These are phyloP conservation scores for Lasioglossum figueresi DNA, from an alignment of 2,888 invertebrate genomes.

Conservation along the genomic window DNA sequence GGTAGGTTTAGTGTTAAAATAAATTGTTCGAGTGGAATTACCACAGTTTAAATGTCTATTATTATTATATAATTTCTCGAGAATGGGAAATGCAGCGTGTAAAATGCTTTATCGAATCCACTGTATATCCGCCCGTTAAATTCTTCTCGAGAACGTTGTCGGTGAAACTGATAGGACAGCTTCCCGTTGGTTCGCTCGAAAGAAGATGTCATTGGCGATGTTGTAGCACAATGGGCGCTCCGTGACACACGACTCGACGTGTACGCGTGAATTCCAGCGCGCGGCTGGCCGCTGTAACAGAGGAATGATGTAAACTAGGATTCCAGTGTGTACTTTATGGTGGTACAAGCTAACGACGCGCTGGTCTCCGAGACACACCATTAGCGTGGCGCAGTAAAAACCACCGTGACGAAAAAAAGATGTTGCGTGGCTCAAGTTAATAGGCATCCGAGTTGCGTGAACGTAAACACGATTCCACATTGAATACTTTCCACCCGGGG, in stretches of 20 bases:
- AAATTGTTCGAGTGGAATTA: too few species aligned
- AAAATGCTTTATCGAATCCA: neutral
- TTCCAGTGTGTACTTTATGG: conserved; percentile 53
- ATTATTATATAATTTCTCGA: neutral
- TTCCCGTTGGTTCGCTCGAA: conserved; percentile 26
- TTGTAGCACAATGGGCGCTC: conserved; percentile 33
- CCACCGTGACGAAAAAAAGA: conserved; percentile 3
- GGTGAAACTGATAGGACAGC: neutral
- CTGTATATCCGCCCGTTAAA: neutral
- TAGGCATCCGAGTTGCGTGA: conserved; percentile 29
- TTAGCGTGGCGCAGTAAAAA: conserved; percentile 33
- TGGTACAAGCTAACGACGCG: conserved; percentile 37
- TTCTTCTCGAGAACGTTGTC: neutral
- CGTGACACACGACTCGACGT: conserved; percentile 33
- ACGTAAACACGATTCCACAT: conserved; percentile 30
- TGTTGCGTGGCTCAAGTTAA: conserved; percentile 41
- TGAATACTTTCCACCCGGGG: conserved; percentile 1
- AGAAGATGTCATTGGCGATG: conserved; percentile 35
- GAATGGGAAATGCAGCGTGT: neutral
- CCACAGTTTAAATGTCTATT: too few species aligned
- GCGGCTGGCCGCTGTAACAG: conserved; percentile 16
- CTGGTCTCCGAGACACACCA: conserved; percentile 15
- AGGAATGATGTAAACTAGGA: conserved; percentile 58
- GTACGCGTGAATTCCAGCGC: conserved; percentile 39
- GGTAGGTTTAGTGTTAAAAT: too few species aligned